Conservation (phyloP, 2,797 vertebrate genomes). For the Galagoides demidoff region DNA sequence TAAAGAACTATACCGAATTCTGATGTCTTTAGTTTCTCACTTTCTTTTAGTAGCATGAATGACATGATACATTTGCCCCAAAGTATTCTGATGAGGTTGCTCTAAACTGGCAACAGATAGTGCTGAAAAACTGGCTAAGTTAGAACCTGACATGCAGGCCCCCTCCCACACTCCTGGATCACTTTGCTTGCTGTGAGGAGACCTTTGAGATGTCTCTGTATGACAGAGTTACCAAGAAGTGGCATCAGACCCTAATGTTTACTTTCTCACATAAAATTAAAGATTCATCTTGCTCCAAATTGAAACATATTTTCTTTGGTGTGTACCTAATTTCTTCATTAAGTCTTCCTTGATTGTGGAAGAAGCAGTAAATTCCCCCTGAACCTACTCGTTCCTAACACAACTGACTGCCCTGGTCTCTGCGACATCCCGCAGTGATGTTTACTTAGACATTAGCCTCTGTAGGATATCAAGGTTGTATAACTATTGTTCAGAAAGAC, state of each 20-base stretch:
- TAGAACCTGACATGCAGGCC: neutral
- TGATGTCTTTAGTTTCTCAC: conserved; percentile 67
- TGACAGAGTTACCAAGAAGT: neutral
- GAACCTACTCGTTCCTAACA: neutral
- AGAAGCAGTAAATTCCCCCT: neutral
- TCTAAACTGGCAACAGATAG: neutral
- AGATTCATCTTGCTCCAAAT: neutral
- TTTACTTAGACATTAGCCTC: conserved; percentile 5
- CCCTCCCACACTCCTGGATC: neutral
- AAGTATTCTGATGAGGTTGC: neutral
- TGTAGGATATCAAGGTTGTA: neutral
- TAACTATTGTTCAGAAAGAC: neutral
- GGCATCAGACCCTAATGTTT: neutral
- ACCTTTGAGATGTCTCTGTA: neutral
- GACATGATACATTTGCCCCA: neutral
- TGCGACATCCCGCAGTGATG: neutral
- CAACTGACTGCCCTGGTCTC: neutral
- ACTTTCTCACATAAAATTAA: conserved; percentile 44
- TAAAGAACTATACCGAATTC: conserved; percentile 78
- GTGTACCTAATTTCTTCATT: neutral
- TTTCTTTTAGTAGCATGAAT: conserved; percentile 45
- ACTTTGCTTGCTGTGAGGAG: neutral
- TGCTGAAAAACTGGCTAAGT: neutral
- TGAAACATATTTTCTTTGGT: conserved; percentile 19
- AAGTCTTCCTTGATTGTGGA: neutral